These are phyloP conservation scores for Spatulosminthurus flaviceps DNA, from an alignment of 2,888 invertebrate genomes.

Conservation along the genomic window DNA sequence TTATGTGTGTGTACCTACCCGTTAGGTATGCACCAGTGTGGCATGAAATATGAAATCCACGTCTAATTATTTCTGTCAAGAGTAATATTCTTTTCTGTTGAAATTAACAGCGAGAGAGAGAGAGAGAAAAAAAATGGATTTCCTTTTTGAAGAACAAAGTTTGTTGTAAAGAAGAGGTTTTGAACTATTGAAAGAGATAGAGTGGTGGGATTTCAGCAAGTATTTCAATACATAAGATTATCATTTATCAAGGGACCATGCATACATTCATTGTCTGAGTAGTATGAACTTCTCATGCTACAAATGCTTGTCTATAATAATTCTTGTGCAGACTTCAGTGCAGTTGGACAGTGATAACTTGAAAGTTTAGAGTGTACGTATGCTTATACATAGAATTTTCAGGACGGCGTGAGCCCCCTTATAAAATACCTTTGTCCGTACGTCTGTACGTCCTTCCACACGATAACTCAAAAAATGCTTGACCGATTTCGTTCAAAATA, in stretches of 20 bases:
- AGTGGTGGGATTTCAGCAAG: neutral
- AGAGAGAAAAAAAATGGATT: neutral
- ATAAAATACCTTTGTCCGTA: too few species aligned
- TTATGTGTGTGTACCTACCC: too few species aligned
- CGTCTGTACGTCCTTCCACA: too few species aligned
- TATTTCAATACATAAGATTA: neutral
- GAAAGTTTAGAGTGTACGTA: neutral
- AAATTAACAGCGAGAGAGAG: neutral
- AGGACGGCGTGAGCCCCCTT: too few species aligned
- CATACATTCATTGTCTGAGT: neutral
- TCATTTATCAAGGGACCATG: neutral
- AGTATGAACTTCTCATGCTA: neutral
- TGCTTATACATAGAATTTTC: too few species aligned
- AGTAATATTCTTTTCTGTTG: constrained; percentile 6
- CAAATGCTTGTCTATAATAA: too few species aligned
- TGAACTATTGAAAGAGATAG: too few species aligned
- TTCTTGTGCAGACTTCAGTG: too few species aligned
- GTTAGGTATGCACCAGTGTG: too few species aligned
- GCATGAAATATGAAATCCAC: neutral
- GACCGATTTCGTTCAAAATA: too few species aligned
- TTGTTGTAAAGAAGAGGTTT: too few species aligned
- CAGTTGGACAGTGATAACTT: neutral
- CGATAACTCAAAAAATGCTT: too few species aligned
- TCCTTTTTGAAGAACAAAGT: constrained; percentile 1
- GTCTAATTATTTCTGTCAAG: constrained; percentile 10